Conservation (phyloP, 2,888 invertebrate species). For the Zhuqinia jingwanae region DNA sequence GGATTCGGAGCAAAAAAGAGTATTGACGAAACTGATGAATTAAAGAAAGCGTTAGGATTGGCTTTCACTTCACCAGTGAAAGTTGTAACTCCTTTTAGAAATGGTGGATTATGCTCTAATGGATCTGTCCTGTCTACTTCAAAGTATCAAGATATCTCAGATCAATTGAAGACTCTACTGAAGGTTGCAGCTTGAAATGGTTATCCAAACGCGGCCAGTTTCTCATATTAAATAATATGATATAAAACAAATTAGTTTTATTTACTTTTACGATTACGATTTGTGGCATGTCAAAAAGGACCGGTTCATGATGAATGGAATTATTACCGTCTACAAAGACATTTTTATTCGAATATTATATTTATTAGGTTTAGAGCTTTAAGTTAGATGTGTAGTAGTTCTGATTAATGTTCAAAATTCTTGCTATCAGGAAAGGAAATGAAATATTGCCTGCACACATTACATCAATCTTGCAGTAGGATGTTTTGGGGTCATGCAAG, state of each 20-base stretch:
- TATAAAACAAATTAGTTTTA: conserved; percentile 34
- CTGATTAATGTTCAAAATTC: conserved; percentile 55
- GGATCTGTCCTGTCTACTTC: conserved; percentile 65
- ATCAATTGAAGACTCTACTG: conserved; percentile 67
- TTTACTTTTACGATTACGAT: conserved; percentile 54
- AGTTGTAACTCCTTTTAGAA: background rate
- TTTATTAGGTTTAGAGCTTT: conserved; percentile 71
- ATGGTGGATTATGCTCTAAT: conserved; percentile 45
- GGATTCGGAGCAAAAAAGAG: conserved; percentile 20
- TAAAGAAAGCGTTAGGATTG: conserved; percentile 68
- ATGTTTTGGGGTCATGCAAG: conserved; percentile 19
- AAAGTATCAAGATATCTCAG: conserved; percentile 71
- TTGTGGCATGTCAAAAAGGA: conserved; percentile 64
- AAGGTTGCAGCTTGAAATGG: conserved; percentile 70
- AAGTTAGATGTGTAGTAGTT: conserved; percentile 45
- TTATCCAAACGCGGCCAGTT: conserved; percentile 50
- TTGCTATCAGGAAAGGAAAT: conserved; percentile 32
- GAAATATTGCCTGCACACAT: conserved; percentile 35
- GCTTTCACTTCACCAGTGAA: conserved; percentile 47
- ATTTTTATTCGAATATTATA: conserved; percentile 61
- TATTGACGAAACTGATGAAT: conserved; percentile 61
- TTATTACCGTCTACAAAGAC: conserved; percentile 63
- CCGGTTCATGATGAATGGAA: conserved; percentile 69
- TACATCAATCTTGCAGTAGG: conserved; percentile 7
- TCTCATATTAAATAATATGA: conserved; percentile 56